Percentiles rank a stretch among this genome's conserved stretches.
These are phyloP conservation scores for Lepidurus apus DNA, from an alignment of 1,140 invertebrate genomes.

Conservation along the genomic window DNA sequence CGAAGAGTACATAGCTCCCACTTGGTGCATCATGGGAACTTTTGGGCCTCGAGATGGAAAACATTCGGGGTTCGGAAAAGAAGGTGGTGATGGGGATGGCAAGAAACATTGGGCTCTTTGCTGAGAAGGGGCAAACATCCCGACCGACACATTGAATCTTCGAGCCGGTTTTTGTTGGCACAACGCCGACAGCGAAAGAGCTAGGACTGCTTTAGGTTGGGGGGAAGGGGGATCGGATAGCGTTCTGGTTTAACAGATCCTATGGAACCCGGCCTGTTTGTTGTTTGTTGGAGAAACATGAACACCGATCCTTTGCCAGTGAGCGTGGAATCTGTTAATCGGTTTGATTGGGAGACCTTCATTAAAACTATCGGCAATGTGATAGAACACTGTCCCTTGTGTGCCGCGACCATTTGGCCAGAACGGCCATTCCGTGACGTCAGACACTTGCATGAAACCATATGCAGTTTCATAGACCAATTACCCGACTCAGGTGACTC, in stretches of 20 bases:
- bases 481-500: slow-evolving; percentile 49
- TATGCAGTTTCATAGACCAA: slow-evolving; percentile 53
- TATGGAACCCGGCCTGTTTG: background rate
- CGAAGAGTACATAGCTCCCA: background rate
- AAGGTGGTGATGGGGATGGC: background rate
- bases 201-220: background rate
- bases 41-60: background rate
- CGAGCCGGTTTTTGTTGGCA: slow-evolving; percentile 15
- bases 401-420: slow-evolving; percentile 49
- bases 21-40: background rate
- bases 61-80: background rate
- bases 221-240: background rate
- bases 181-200: slow-evolving; percentile 1
- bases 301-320: slow-evolving; percentile 1
- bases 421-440: slow-evolving; percentile 52
- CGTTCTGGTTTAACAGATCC: slow-evolving; percentile 13
- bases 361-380: slow-evolving; percentile 58
- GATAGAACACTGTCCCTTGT: slow-evolving; percentile 55
- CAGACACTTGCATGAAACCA: slow-evolving; percentile 49
- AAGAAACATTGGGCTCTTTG: background rate
- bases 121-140: too few species aligned
- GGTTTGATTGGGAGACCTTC: slow-evolving; percentile 52
- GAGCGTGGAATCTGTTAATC: slow-evolving; percentile 46
- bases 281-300: slow-evolving; percentile 21
- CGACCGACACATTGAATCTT: background rate